A percentile compares a stretch with the other conserved stretches of the same genome.
These are phyloP conservation scores for Tubulanus polymorphus DNA, from an alignment of 2,888 invertebrate genomes.

Conservation along the genomic window DNA sequence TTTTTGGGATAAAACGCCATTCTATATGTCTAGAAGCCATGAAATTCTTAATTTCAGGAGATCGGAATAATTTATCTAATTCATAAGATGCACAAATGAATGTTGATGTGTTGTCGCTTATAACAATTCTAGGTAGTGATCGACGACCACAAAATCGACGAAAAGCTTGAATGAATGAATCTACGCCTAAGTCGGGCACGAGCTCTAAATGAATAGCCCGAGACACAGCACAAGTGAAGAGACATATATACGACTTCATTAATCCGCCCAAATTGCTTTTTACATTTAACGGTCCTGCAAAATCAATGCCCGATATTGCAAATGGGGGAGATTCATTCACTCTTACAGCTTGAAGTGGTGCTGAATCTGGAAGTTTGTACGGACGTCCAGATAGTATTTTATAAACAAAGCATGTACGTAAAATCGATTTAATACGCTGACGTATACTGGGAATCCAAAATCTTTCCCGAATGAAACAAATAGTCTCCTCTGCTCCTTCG, in stretches of 20 bases:
- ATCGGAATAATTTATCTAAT: not conserved
- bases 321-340: not conserved
- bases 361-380: not conserved
- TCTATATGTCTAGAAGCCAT: not conserved
- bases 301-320: not conserved
- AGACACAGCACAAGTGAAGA: not conserved
- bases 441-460: not conserved
- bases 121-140: conserved; percentile 1
- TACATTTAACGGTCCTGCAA: not conserved
- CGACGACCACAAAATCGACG: not conserved
- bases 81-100: not conserved
- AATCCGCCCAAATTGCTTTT: not conserved
- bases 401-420: not conserved
- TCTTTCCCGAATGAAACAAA: not conserved
- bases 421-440: not conserved
- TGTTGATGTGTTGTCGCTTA: conserved; percentile 7
- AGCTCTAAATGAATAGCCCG: conserved; percentile 4
- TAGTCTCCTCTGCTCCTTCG: not conserved
- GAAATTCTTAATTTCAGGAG: not conserved
- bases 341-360: not conserved
- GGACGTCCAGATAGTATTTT: not conserved
- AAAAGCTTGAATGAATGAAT: conserved; percentile 4
- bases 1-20: conserved; percentile 7
- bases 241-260: not conserved
- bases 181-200: not conserved